phyloP scores from a whole-genome alignment of 2,888 invertebrate genomes.

The Sesia apiformis region DNA sequence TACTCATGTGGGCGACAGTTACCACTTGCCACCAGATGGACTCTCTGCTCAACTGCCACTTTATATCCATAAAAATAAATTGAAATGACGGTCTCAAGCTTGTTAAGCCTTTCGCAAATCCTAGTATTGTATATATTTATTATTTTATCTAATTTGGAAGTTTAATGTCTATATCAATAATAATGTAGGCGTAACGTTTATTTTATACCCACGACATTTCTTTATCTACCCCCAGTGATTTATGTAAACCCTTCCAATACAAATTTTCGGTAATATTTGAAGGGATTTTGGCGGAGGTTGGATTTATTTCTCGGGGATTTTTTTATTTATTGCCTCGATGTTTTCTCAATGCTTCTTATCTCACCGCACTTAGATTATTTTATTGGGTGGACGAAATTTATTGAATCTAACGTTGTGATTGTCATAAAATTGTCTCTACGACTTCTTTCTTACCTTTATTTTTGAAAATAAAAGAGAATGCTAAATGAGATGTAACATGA shows the following conservation, averaged over 20 bases:
- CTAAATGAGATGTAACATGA: too few relatives aligned
- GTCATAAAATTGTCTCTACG: neutral
- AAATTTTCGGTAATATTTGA: slow-evolving; percentile 4
- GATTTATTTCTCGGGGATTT: slow-evolving; percentile 4
- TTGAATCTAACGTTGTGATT: neutral
- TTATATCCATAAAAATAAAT: neutral
- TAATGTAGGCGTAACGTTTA: neutral
- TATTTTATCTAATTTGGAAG: neutral
- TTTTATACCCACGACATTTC: slow-evolving; percentile 1
- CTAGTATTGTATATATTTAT: too few relatives aligned
- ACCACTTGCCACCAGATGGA: neutral
- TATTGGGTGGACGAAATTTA: neutral
- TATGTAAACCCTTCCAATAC: slow-evolving; percentile 6
- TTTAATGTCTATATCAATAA: neutral
- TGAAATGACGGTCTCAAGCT: too few relatives aligned
- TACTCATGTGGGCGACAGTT: too few relatives aligned
- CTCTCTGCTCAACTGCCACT: neutral
- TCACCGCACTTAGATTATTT: neutral
- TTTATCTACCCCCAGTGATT: slow-evolving; percentile 4
- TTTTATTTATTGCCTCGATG: neutral
- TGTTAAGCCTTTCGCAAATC: too few relatives aligned
- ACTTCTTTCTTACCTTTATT: neutral
- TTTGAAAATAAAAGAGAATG: too few relatives aligned
- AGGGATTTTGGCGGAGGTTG: slow-evolving; percentile 6
- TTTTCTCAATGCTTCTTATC: neutral